A percentile compares a stretch with the other conserved stretches of the same genome.
Evolutionary conservation across 1,140 invertebrate species (phyloP).

Genomic region (Cotesia typhae): DNA sequence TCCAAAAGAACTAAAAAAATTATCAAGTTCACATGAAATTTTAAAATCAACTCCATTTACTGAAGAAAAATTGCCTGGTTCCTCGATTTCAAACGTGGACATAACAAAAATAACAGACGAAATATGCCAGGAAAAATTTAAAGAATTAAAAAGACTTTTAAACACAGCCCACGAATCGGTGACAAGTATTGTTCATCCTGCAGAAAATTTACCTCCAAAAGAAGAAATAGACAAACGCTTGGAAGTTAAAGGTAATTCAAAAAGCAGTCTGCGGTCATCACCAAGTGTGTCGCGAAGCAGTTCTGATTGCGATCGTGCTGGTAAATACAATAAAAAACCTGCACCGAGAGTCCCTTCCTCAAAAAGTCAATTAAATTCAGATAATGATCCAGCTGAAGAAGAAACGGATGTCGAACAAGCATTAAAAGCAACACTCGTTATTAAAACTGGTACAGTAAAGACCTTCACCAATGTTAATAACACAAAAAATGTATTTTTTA

Average conservation of each 20-base stretch:
- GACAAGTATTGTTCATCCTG: conserved; percentile 47
- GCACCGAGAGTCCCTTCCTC: conserved; percentile 54
- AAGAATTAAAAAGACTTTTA: conserved; percentile 53
- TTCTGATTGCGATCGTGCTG: conserved; percentile 51
- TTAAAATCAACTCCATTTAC: too few species aligned
- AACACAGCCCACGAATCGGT: conserved; percentile 50
- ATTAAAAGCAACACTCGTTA: conserved; percentile 58
- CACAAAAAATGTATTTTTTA: conserved; percentile 47
- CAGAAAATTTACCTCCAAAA: conserved; percentile 41
- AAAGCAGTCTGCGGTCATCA: conserved; percentile 1
- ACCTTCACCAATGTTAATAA: conserved; percentile 48
- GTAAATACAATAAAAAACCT: conserved; percentile 61
- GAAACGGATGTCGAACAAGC: conserved; percentile 45
- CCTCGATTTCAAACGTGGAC: conserved; percentile 2
- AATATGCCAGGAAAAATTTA: conserved; percentile 51
- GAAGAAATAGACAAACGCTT: too few species aligned
- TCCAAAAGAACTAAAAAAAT: not conserved
- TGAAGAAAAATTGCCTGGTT: too few species aligned
- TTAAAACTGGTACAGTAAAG: conserved; percentile 58
- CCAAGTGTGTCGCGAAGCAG: conserved; percentile 43
- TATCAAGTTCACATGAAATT: not conserved
- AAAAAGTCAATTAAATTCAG: not conserved
- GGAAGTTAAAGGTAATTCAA: too few species aligned
- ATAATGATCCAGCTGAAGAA: conserved; percentile 30
- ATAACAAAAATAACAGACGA: conserved; percentile 43